These are phyloP conservation scores for Salticus scenicus DNA, from an alignment of 2,888 invertebrate species.

Conservation along the genomic window DNA sequence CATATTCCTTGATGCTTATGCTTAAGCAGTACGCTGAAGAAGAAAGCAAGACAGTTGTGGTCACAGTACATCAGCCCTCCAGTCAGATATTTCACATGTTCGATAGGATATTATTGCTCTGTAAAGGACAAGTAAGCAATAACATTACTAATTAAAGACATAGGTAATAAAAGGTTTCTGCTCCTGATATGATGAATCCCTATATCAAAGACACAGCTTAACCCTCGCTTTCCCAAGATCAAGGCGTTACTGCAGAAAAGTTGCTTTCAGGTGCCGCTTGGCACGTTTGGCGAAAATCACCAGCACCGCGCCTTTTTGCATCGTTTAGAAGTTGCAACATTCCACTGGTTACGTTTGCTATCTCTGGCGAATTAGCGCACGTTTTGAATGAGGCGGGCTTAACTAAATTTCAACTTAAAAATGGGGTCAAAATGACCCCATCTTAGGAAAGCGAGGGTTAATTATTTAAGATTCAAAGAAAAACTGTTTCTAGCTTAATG, in stretches of 20 bases:
- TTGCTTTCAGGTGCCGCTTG: too few species aligned
- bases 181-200: background rate
- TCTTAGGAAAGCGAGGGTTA: too few species aligned
- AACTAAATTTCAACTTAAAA: too few species aligned
- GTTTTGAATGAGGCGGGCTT: too few species aligned
- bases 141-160: background rate
- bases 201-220: background rate
- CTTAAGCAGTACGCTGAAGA: conserved; percentile 84
- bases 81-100: conserved; percentile 90
- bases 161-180: background rate
- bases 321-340: too few species aligned
- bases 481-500: too few species aligned
- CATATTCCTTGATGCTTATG: conserved; percentile 83
- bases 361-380: too few species aligned
- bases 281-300: too few species aligned
- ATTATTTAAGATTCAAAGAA: too few species aligned
- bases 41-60: conserved; percentile 86
- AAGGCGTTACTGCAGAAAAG: background rate
- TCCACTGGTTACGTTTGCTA: too few species aligned
- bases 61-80: conserved; percentile 88
- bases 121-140: conserved; percentile 78
- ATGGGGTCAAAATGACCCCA: too few species aligned
- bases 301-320: too few species aligned
- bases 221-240: background rate
- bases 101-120: conserved; percentile 81